Evolutionary conservation across 2,888 invertebrate species (phyloP), one percentile per base, ranked within the genome.

Genomic region (Rosalia funebris): DNA sequence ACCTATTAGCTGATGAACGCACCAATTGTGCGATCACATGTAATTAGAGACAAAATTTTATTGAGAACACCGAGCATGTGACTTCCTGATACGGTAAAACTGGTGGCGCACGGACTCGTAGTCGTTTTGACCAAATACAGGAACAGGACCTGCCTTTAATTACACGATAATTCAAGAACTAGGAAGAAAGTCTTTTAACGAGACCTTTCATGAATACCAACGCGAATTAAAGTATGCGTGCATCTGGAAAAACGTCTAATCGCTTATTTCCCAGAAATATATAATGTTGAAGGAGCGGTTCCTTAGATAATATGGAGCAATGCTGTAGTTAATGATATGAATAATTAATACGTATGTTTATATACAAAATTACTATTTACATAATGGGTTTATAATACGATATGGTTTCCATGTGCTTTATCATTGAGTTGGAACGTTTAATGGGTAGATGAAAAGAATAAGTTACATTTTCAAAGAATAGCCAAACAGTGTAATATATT

Each of bases 41-140:
- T 70, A 72, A 72, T 72, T 72, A 68, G 65, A 57, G 60, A 63
- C 54, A 60, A 65, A 68, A 68, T 70, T 70, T 70, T 69, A 72
- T 71, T 61, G 66, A 57, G 59, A 56, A 42, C 62, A 57, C 52
- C 58, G 36, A 53, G 61, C 53, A 58, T 58, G 69, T 67, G 63
- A 62, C 66, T 71, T 72, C 73, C 68, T 62, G 63, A 67, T 73
- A 73, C 69, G 74, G 71, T 61, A 71, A 75, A 70, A 74, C 75
- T 70, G 65, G 75, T 78, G 75, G 76, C 76, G 76, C 75, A 76
- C 73, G 69, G 71, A 70, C 68, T 65, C 57, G 68, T 66, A 69
- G 71, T 71, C 64, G 77, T 71, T 74, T 71, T 75, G 68, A 72
- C 77, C 77, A 75, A 77, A 76, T 75, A 75, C 57, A 70, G 74